These are phyloP conservation scores for Pipistrellus kuhlii DNA, from an alignment of 2,797 vertebrate species.

Conservation along the genomic window DNA sequence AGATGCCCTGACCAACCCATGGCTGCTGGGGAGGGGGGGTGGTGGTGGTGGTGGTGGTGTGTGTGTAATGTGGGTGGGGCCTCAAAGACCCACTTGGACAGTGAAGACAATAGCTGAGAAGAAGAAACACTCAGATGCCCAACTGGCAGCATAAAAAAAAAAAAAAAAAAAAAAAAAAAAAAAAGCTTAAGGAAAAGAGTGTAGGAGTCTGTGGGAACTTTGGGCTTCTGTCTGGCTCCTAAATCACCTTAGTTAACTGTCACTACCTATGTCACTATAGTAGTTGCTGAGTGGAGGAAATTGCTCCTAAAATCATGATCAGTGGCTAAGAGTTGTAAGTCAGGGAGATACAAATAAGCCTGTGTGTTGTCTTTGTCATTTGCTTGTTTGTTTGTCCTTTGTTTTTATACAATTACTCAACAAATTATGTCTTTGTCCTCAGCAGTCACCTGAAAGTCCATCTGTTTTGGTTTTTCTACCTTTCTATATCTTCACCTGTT, in stretches of 20 bases:
- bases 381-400: neutral
- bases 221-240: neutral
- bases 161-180: too few relatives aligned
- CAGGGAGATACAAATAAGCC: neutral
- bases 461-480: neutral
- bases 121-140: neutral
- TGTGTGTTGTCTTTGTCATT: neutral
- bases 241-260: neutral
- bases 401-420: neutral
- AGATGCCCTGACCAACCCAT: neutral
- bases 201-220: neutral
- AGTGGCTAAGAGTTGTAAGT: neutral
- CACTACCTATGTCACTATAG: neutral
- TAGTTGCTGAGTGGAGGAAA: neutral
- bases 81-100: neutral
- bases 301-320: neutral
- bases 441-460: neutral
- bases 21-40: neutral
- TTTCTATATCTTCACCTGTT: neutral
- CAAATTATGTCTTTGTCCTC: neutral
- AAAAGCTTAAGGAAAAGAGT: neutral
- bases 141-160: neutral
- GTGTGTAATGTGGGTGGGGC: fast-evolving
- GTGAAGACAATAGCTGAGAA: neutral
- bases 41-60: too few relatives aligned